Base-by-base conservation (phyloP, 1,140 invertebrate genomes). In the Drosophila subpulchrella region DNA sequence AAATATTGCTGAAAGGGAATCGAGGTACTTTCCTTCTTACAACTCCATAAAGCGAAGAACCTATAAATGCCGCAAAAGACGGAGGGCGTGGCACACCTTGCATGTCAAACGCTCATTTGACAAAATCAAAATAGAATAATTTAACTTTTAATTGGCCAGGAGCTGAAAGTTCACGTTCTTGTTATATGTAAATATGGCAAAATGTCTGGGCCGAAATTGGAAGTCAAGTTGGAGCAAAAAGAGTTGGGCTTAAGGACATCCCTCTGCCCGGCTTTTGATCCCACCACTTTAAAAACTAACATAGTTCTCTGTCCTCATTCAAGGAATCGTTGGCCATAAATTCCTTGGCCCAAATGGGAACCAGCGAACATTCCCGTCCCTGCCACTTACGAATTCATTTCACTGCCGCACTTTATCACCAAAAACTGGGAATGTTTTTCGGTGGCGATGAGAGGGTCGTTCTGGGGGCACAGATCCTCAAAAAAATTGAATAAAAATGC, bases 121-220 rank as follows among this genome's bases (percentile, higher is more conserved):
- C 50, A 86, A 86, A 85, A 86, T 86, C 78, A 75, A 86, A 76
- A 84, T 81, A 61, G 78, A 81, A 85, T 85, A 86, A 86, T 85
- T 85, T 86, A 85, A 85, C 61, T 85, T 85, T 86, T 85, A 85
- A 85, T 85, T 85, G 82, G 75, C 75, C 63, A 55, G 73, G 65
- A 67, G 62, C 62, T 59, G 55, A 76, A 85, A 78, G 65, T 85
- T 86, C 70, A 63, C 78, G 65, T 76, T 70, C 66, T 83, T 71
- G 70, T 83, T 83, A 39, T 59, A 66, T 60, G 67, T 44, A 60
- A 58, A 76, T 55, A 78, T 17, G 24, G 39, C 32, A 42, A 73
- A 73, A 57, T 54, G 46, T 41, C 71, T 57, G 8, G 13, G 13
- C 13, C 36, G 0, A 48, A 72, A 42, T 50, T 41, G 48, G 15